These are phyloP conservation scores for Tuberolachnus salignus DNA, from an alignment of 2,888 invertebrate species.

Conservation along the genomic window DNA sequence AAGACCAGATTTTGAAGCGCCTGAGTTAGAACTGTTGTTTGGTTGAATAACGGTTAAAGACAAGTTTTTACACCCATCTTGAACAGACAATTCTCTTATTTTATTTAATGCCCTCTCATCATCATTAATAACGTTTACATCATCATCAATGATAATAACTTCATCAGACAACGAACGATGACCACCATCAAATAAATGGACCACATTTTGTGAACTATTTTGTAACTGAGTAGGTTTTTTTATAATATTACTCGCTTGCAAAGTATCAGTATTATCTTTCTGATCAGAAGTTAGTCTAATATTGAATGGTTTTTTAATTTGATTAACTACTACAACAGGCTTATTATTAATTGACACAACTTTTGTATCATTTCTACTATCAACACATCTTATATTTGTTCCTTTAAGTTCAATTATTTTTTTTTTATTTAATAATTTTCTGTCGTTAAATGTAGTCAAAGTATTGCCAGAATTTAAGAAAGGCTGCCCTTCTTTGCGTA, in stretches of 20 bases:
- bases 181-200: background rate
- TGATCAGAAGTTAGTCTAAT: constrained; percentile 14
- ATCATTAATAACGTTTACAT: background rate
- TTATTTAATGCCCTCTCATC: background rate
- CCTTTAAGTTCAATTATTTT: constrained; percentile 37
- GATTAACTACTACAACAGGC: constrained; percentile 34
- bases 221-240: background rate
- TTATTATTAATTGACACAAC: constrained; percentile 9
- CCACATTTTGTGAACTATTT: constrained; percentile 12
- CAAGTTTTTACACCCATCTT: background rate
- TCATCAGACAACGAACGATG: constrained; percentile 1
- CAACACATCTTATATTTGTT: constrained; percentile 7
- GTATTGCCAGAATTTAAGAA: background rate
- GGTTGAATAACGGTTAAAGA: background rate
- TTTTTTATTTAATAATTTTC: constrained; percentile 18
- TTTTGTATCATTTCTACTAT: constrained; percentile 21
- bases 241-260: background rate
- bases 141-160: constrained; percentile 26
- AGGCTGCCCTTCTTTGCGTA: constrained; percentile 24
- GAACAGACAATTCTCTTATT: constrained; percentile 3
- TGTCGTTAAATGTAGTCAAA: constrained; percentile 17
- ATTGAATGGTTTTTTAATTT: constrained; percentile 28
- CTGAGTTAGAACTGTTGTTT: background rate
- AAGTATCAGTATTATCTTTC: background rate
- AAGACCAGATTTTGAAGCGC: background rate